Evolutionary conservation across 2,797 vertebrate genomes (phyloP), one percentile per base, ranked within the genome.

Genomic region (Oryzias dopingdopingensis): DNA sequence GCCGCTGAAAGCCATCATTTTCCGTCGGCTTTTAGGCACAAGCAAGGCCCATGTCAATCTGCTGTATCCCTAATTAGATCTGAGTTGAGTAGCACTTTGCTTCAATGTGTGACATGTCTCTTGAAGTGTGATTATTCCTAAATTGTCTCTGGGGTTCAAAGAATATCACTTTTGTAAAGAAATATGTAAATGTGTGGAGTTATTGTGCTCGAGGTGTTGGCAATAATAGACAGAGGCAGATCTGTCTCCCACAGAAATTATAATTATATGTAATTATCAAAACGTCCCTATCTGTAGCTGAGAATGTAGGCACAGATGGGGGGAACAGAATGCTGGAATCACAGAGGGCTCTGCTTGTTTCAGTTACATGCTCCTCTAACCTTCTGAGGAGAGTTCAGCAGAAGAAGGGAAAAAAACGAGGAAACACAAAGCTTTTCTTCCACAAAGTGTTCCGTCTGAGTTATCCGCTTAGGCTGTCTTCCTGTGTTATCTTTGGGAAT

Each of bases 221-320:
- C 84, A 86, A 86, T 90, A 86, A 88, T 86, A 86, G 87, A 88
- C 85, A 86, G 83, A 86, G 85, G 86, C 86, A 87, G 87, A 88
- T 88, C 87, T 77, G 83, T 90, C 89, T 89, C 88, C 87, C 87
- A 85, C 85, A 86, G 87, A 86, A 90, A 89, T 87, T 87, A 86
- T 90, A 90, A 91, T 91, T 84, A 80, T 56, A 91, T 88, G 81
- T 85, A 88, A 91, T 91, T 89, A 89, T 86, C 83, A 84, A 86
- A 88, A 86, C 59, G 84, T 86, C 82, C 85, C 83, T 87, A 88
- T 88, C 84, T 86, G 88, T 86, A 67, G 84, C 81, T 65, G 80
- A 84, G 83, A 77, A 86, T 81, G 85, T 84, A 85, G 89, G 87
- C 86, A 90, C 81, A 76, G 85, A 85, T 80, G 82, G 81, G 82